Evolutionary conservation across 1,140 invertebrate species (phyloP).

Genomic region (Scaptomyza hsui): DNA sequence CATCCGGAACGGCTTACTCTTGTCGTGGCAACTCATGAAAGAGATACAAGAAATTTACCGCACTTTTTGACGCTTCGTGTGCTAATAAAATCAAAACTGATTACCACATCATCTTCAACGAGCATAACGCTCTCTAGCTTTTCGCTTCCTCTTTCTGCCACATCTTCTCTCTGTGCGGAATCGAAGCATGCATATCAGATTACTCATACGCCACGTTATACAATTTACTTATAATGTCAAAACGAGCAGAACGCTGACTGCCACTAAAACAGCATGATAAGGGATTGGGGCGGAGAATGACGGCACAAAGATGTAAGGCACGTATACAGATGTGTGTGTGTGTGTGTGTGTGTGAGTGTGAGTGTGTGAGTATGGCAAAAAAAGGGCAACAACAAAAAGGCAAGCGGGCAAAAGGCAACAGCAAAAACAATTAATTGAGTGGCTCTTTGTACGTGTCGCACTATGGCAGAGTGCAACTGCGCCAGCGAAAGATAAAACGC

Average conservation of each 20-base stretch:
- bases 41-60: constrained; percentile 52
- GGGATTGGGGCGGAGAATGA: constrained; percentile 25
- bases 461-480: constrained; percentile 56
- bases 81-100: constrained; percentile 82
- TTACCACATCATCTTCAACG: constrained; percentile 78
- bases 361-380: constrained; percentile 28
- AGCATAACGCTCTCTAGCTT: constrained; percentile 21
- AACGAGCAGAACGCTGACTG: constrained; percentile 69
- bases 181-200: constrained; percentile 80
- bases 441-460: constrained; percentile 52
- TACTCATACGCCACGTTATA: constrained; percentile 81
- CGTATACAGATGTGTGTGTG: constrained; percentile 21
- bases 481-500: constrained; percentile 73
- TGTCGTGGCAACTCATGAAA: constrained; percentile 33
- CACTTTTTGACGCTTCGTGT: constrained; percentile 35
- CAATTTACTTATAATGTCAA: constrained; percentile 75
- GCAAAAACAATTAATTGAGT: constrained; percentile 81
- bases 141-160: not conserved
- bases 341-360: constrained; percentile 31
- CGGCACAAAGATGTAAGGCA: constrained; percentile 64
- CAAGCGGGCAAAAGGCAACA: constrained; percentile 41
- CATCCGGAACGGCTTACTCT: constrained; percentile 1
- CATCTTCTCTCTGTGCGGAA: constrained; percentile 36
- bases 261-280: constrained; percentile 14
- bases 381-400: constrained; percentile 45